Evolutionary conservation across 2,113 vertebrate species (phyloP), one percentile per base, ranked within the genome.

Genomic region (Thamnophis sirtalis): DNA sequence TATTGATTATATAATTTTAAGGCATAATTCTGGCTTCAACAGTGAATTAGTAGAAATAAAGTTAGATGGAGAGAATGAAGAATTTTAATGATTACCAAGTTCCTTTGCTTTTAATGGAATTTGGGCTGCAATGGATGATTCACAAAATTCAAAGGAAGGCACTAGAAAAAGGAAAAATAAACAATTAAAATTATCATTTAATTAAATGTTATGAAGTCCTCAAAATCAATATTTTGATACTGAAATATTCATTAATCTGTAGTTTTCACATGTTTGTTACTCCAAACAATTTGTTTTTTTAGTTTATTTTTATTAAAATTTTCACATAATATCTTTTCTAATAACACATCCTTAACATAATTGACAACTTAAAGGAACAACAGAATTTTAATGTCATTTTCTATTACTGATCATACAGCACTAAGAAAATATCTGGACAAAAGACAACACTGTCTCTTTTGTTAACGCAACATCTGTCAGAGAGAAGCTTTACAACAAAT

Each of bases 51-150:
- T 92, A 96, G 93, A 54, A 93, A 92, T 87, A 93, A 94, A 0
- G 68, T 95, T 96, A 95, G 93, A 94, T 90, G 87, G 91, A 53
- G 53, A 60, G 21, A 93, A 90, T 86, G 94, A 95, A 84, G 87
- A 50, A 94, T 92, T 55, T 96, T 94, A 84, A 48, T 85, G 92
- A 91, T 98, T 98, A 99, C 99, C 99, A 95, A 98, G 97, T 95
- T 99, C 99, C 97, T 98, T 99, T 91, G 97, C 97, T 98, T 99
- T 99, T 95, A 98, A 96, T 96, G 98, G 96, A 93, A 98, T 98
- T 94, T 99, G 99, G 94, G 98, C 98, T 96, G 98, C 98, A 93
- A 98, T 94, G 91, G 98, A 98, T 94, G 98, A 97, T 94, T 99
- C 99, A 95, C 97, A 97, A 95, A 97, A 96, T 91, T 99, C 98